A percentile compares a stretch with the other conserved stretches of the same genome.
phyloP scores from a whole-genome alignment of 2,113 vertebrate genomes.

The Sigmodon hispidus region DNA sequence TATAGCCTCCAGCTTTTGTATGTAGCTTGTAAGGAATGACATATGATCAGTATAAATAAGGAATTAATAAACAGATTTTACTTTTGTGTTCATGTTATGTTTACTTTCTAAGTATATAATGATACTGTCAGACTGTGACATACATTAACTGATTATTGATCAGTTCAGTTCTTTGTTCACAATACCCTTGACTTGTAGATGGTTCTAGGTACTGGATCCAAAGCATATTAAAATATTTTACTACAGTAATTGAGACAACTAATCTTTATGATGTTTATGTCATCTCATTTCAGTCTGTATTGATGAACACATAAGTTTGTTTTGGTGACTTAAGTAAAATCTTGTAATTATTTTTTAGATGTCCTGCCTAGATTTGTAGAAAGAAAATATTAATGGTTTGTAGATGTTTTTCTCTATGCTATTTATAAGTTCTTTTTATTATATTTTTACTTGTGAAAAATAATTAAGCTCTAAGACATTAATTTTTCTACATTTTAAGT shows the following conservation, averaged over 20 bases:
- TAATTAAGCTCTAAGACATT: constrained; percentile 51
- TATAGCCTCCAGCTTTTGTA: neutral
- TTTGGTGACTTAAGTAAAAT: constrained; percentile 59
- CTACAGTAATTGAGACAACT: constrained; percentile 23
- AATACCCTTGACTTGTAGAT: neutral
- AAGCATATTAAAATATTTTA: constrained; percentile 13
- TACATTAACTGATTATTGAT: neutral
- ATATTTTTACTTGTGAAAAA: constrained; percentile 62
- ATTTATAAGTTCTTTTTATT: constrained; percentile 65
- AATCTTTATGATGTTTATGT: constrained; percentile 37
- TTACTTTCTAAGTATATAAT: neutral
- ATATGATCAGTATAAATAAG: constrained; percentile 24
- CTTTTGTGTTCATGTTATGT: neutral
- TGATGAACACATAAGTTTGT: constrained; percentile 60
- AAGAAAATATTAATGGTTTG: constrained; percentile 10
- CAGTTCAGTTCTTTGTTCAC: neutral
- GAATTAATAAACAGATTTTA: constrained; percentile 22
- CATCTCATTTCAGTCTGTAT: constrained; percentile 60
- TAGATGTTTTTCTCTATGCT: constrained; percentile 29
- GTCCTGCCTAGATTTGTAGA: neutral
- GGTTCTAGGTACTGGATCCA: neutral
- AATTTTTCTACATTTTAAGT: constrained; percentile 46
- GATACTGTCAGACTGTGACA: neutral
- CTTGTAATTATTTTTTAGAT: constrained; percentile 58
- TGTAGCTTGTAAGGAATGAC: neutral